Evolutionary conservation across 1,140 invertebrate species (phyloP).

Genomic region (Megathymus violae): DNA sequence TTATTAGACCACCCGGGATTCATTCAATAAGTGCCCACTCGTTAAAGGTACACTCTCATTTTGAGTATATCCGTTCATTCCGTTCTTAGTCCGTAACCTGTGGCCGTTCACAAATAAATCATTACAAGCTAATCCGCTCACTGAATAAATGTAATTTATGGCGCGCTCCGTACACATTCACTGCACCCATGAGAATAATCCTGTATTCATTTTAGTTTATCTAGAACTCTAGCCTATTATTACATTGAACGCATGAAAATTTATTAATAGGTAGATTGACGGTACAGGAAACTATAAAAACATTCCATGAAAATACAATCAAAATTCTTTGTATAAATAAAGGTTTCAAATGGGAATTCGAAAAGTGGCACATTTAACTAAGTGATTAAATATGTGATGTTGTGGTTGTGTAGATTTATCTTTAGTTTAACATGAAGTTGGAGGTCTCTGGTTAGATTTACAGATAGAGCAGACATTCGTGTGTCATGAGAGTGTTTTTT

Average conservation of each 20-base stretch:
- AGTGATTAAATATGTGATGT: too few species aligned
- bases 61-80: conserved; percentile 11
- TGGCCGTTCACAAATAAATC: conserved; percentile 27
- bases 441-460: too few species aligned
- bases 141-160: conserved; percentile 32
- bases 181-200: conserved; percentile 21
- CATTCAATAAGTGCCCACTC: conserved; percentile 3
- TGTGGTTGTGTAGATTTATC: too few species aligned
- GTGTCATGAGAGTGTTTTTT: too few species aligned
- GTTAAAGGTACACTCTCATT: conserved; percentile 10
- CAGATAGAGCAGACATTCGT: too few species aligned
- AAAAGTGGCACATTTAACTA: too few species aligned
- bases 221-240: conserved; percentile 2
- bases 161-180: conserved; percentile 15
- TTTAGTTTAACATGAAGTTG: too few species aligned
- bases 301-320: neutral
- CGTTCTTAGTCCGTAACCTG: neutral
- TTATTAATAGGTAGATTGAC: neutral
- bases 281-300: neutral
- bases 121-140: conserved; percentile 21
- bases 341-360: too few species aligned
- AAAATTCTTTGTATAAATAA: too few species aligned
- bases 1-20: conserved; percentile 17
- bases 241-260: neutral
- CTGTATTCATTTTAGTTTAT: conserved; percentile 12